Evolutionary conservation across 2,797 vertebrate genomes (phyloP), one percentile per base, ranked within the genome.

Genomic region (Lemur catta): DNA sequence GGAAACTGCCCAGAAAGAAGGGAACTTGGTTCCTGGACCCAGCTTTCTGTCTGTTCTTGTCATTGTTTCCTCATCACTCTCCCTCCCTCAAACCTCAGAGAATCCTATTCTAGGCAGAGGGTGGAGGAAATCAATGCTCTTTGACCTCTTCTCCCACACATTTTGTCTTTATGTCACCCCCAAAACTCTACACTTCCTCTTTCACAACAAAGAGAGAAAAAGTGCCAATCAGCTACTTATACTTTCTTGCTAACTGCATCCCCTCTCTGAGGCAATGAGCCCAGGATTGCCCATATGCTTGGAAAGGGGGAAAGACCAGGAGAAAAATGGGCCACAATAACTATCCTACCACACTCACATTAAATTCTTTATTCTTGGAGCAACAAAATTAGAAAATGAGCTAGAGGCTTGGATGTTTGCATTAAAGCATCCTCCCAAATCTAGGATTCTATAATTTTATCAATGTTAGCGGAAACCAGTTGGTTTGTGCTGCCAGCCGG

Each of bases 151-250:
- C 72, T 82, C 43, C 74, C 50, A 79, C 48, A 78, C 30, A 67
- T 55, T 88, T 61, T 71, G 20, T 78, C 76, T 65, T 35, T 11
- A 74, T 1, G 22, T 65, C n/a, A 63, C 57, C 17, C 65, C 35
- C 35, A 6, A 38, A 75, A 41, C 67, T 74, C 55, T 35, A 84
- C 75, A 43, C 41, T 72, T 69, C 38, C 33, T 41, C 2, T 84
- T 96, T 93, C 71, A 78, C 91, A 91, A 80, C 43, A 43, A 50
- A 71, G 61, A 85, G 55, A 61, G 46, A 75, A n/a, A 95, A 69
- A 50, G n/a, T 52, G 12, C 52, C 35, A 28, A 35, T 38, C 33
- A 35, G n/a, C 38, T 33, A 3, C 61, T 91, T 97, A 59, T 84
- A 30, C 69, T 85, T 93, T 91, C 89, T 91, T n/a, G 35, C 46